Conservation (phyloP, 2,888 invertebrate species). For the Yponomeuta evonymella region DNA sequence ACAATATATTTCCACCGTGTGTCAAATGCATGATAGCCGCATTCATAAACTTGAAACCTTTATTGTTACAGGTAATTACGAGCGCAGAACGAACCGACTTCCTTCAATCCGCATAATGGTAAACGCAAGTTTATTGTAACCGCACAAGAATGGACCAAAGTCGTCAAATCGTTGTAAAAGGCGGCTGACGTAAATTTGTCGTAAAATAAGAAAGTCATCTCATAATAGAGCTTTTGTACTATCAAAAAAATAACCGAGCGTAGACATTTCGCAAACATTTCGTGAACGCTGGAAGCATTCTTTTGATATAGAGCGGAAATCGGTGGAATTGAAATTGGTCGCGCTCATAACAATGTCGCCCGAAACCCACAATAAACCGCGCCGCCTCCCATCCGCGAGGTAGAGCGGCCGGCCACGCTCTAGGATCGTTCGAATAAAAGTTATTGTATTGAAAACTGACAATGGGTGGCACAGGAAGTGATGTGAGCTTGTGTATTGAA, state of each 20-base stretch:
- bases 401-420: conserved; percentile 49
- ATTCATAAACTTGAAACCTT: conserved; percentile 17
- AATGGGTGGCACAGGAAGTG: conserved; percentile 70
- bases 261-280: conserved; percentile 50
- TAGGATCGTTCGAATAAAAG: conserved; percentile 72
- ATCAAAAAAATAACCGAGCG: conserved; percentile 24
- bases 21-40: conserved; percentile 21
- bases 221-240: conserved; percentile 29
- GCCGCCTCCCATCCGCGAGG: conserved; percentile 45
- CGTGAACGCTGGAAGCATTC: conserved; percentile 49
- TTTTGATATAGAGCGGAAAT: conserved; percentile 63
- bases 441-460: conserved; percentile 72
- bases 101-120: conserved; percentile 32
- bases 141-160: conserved; percentile 26
- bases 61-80: conserved; percentile 60
- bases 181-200: conserved; percentile 54
- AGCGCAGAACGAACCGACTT: conserved; percentile 43
- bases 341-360: conserved; percentile 55
- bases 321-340: conserved; percentile 57
- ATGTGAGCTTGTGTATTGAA: conserved; percentile 63
- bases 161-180: conserved; percentile 33
- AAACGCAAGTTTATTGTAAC: conserved; percentile 40
- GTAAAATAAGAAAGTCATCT: conserved; percentile 23
- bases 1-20: background rate
- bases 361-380: conserved; percentile 63